Evolutionary conservation across 23 tunicate species (phyloP).

Genomic region (Oikopleura dioica): DNA sequence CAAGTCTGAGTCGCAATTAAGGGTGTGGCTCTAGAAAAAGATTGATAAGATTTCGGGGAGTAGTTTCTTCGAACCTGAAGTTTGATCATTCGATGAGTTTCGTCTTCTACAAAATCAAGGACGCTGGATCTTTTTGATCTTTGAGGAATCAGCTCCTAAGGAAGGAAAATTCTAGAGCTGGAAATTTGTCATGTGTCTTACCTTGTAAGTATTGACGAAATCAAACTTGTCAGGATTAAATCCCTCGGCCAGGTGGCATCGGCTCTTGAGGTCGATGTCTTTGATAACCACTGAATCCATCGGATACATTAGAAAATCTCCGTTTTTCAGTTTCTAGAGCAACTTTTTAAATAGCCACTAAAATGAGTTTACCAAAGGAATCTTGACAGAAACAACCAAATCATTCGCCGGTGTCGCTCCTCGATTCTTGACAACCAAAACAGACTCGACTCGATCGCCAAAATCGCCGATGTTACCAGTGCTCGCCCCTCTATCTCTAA

Average conservation of each 20-base stretch:
- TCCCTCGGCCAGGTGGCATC: neutral
- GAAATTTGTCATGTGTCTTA: too few species aligned
- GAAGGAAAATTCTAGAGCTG: too few species aligned
- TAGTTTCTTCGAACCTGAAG: neutral
- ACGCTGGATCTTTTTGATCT: neutral
- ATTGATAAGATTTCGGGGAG: neutral
- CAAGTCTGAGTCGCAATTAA: neutral
- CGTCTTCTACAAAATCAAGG: neutral
- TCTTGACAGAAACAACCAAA: neutral
- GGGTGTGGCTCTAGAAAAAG: neutral
- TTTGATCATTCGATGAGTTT: neutral
- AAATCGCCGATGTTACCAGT: neutral
- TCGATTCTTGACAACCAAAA: neutral
- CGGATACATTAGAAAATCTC: neutral
- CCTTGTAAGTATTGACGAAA: constrained; percentile 1
- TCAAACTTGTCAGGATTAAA: neutral
- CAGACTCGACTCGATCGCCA: neutral
- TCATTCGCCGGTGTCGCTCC: neutral
- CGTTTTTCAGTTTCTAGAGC: neutral
- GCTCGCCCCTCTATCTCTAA: neutral
- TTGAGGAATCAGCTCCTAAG: neutral
- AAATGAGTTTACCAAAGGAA: neutral
- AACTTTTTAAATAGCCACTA: neutral
- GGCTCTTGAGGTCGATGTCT: neutral
- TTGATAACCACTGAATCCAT: constrained; percentile 8